Base-by-base conservation (phyloP, 1,140 invertebrate species). In the Papilio helenus region DNA sequence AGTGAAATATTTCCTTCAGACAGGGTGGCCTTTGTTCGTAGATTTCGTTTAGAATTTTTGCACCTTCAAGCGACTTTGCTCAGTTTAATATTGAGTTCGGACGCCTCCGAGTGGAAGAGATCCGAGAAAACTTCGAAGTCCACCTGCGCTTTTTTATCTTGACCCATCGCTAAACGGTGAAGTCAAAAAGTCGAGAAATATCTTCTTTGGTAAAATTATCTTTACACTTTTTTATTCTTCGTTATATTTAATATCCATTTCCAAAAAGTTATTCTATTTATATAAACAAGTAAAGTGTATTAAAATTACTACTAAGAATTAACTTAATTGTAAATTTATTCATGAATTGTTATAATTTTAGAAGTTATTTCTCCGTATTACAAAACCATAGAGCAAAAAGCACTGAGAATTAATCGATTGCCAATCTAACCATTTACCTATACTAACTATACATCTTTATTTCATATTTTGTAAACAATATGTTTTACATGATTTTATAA, bases 1-100 rank as follows among this genome's bases (percentile, higher is more conserved):
- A 81, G 77, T 79, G 72, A 81, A 81, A 81, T 79, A 79, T 81
- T 80, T 72, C 58, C 72, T 72, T 74, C 76, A 76, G 34, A 77
- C 49, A 76, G 51, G 68, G 34, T 80, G 61, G 61, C 61, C 80
- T 81, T 81, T 81, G 80, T 81, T 76, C 73, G 72, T 77, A 65
- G 61, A 26, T 29, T 61, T 61, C 20, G 58, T 61, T 65, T 23
- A 39, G 55, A 79, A 81, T 81, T 81, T 81, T 81, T 81, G 51
- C 73, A 81, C 80, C 77, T 81, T 76, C 61, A 42, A 51, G 46
- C 74, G 72, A 73, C 74, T 76, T 76, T 65, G 34, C 51, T 58
- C 79, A 77, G 44, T 81, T 81, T 81, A 79, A 81, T 81, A 81
- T 81, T 72, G 51, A 78, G 80, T 80, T 58, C 16, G 8, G 72